Base-by-base conservation (phyloP, 1,140 invertebrate genomes). In the Metaphire vulgaris region DNA sequence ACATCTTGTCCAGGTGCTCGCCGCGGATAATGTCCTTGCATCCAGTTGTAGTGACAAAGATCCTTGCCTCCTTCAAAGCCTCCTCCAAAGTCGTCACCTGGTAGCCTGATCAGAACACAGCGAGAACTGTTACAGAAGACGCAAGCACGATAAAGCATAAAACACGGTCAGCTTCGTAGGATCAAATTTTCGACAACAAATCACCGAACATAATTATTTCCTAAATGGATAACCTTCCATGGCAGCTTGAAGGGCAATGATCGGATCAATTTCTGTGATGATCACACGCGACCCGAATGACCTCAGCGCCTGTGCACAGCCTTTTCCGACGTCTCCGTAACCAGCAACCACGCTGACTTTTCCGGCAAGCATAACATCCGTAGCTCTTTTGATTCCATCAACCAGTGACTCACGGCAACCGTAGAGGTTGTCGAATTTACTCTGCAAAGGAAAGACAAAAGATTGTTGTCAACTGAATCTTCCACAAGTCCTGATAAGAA, bases 401-500 rank as follows among this genome's bases (percentile, higher is more conserved):
- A 97, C 92, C 12, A 99, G 88, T 1, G 96, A 99, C 86, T 99
- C 98, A 74, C 97, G 91, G 83, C 97, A 99, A 78, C 98, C 98
- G 87, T 99, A 99, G 32, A 99, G 87, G 85, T 99, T 99, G 86
- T 99, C 98, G 88, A 99, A 99, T 88, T 99, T 99, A 87, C 96
- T 98, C 92, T 94, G 84, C 79, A 79, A 83, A 34, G 29, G 33
- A 66, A 31, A 81, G 26, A 69, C 41, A 56, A 56, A 6, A n/a
- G n/a, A n/a, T n/a, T n/a, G n/a, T n/a, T n/a, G n/a, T n/a, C n/a
- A n/a, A n/a, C n/a, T n/a, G n/a, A n/a, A n/a, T n/a, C n/a, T n/a
- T n/a, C n/a, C n/a, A n/a, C n/a, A n/a, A n/a, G n/a, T n/a, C n/a
- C n/a, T n/a, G n/a, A n/a, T n/a, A n/a, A n/a, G n/a, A n/a, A n/a